Evolutionary conservation across 2,888 invertebrate species (phyloP).

Genomic region (Bedellia somnulentella): DNA sequence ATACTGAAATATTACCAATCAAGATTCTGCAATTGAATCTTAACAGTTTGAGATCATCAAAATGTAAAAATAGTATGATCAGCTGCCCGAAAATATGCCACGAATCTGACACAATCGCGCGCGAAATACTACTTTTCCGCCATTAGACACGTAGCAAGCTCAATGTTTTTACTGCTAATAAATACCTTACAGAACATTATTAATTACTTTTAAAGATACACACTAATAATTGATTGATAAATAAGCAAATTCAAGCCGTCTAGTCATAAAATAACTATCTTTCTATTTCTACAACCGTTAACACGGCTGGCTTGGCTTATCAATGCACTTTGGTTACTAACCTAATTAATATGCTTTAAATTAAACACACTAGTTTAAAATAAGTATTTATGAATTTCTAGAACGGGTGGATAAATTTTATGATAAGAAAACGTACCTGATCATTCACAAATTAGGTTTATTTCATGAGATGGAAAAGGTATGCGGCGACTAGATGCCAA

Average conservation of each 20-base stretch:
- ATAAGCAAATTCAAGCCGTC: conserved; percentile 17
- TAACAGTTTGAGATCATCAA: conserved; percentile 12
- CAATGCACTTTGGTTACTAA: conserved; percentile 49
- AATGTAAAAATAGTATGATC: conserved; percentile 27
- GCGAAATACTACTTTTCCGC: conserved; percentile 59
- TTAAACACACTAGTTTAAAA: conserved; percentile 15
- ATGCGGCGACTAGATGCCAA: conserved; percentile 13
- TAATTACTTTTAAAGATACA: conserved; percentile 17
- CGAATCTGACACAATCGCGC: conserved; percentile 60
- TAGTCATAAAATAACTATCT: too few relatives aligned
- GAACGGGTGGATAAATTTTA: conserved; percentile 11
- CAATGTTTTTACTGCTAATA: conserved; percentile 45
- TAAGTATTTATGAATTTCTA: neutral
- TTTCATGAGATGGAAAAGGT: conserved; percentile 21
- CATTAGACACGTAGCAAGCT: conserved; percentile 62
- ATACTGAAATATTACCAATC: neutral
- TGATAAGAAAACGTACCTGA: conserved; percentile 33
- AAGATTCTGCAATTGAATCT: neutral
- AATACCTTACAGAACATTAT: conserved; percentile 22
- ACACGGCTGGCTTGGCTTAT: conserved; percentile 51
- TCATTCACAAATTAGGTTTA: conserved; percentile 51
- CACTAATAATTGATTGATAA: conserved; percentile 16
- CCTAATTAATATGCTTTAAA: conserved; percentile 43
- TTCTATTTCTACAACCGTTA: conserved; percentile 26
- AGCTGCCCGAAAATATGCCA: conserved; percentile 56